phyloP scores from a whole-genome alignment of 2,797 vertebrate species.

The Nyctalus aviator region DNA sequence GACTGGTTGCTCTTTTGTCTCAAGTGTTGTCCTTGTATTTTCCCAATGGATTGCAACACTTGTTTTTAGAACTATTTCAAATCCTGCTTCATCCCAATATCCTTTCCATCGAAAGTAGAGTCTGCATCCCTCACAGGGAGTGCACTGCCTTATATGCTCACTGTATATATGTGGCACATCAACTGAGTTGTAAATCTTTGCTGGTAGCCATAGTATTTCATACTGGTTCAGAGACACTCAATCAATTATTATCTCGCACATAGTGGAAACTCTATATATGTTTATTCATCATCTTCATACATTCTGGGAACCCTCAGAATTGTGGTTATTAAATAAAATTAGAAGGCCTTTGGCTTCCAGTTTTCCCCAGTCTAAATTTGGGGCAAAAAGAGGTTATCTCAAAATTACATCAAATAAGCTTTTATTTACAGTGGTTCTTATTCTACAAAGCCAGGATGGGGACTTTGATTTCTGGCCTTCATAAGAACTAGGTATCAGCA shows the following conservation, averaged over 20 bases:
- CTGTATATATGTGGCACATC: not conserved
- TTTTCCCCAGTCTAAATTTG: not conserved
- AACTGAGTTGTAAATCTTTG: not conserved
- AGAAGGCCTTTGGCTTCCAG: not conserved
- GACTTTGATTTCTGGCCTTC: constrained; percentile 26
- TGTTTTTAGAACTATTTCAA: constrained; percentile 47
- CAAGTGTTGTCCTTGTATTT: not conserved
- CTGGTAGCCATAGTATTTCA: not conserved
- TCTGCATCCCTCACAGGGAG: not conserved
- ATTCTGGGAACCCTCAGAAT: not conserved
- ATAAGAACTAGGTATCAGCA: not conserved
- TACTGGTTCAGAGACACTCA: not conserved
- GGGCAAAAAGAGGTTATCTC: not conserved
- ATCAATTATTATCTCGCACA: not conserved
- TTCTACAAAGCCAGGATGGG: not conserved
- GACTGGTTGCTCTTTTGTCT: not conserved
- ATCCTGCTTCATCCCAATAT: not conserved
- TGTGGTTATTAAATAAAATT: constrained; percentile 1
- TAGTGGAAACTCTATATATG: constrained; percentile 4
- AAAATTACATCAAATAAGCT: not conserved
- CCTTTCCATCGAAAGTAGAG: not conserved
- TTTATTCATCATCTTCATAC: constrained; percentile 16
- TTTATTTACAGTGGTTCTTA: not conserved
- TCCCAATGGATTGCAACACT: not conserved
- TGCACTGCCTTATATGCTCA: not conserved